phyloP scores from a whole-genome alignment of 2,113 vertebrate genomes.

The Clinocottus analis region DNA sequence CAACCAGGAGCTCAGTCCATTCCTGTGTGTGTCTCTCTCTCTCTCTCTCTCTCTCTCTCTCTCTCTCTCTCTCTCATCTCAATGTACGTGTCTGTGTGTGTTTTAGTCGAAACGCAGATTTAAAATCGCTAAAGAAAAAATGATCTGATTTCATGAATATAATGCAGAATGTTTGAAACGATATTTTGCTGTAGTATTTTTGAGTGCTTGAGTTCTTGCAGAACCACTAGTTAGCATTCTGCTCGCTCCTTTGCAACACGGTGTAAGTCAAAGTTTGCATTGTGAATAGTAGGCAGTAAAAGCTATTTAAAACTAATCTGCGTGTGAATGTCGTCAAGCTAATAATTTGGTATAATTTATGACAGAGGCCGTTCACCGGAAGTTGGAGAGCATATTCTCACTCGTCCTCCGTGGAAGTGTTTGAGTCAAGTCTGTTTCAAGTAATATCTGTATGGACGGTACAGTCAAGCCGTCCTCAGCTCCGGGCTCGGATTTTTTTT shows the following conservation, averaged over 20 bases:
- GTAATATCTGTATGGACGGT: conserved; percentile 40
- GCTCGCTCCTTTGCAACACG: neutral
- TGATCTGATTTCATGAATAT: neutral
- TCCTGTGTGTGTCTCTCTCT: neutral
- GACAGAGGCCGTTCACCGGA: neutral
- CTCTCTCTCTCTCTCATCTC: neutral
- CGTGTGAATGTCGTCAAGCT: neutral
- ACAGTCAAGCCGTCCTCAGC: conserved; percentile 49
- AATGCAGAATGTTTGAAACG: neutral
- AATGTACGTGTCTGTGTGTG: neutral
- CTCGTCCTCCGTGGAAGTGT: conserved; percentile 12
- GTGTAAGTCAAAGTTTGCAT: neutral
- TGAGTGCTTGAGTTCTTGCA: neutral
- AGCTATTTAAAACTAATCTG: neutral
- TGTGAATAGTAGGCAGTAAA: neutral
- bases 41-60: neutral
- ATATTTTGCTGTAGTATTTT: neutral
- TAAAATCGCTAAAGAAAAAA: neutral
- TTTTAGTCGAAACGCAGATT: neutral
- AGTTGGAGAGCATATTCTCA: neutral
- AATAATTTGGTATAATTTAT: conserved; percentile 4
- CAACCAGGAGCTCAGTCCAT: conserved; percentile 3
- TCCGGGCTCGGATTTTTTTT: conserved; percentile 45
- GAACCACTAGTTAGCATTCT: neutral
- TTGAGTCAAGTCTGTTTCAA: conserved; percentile 37